These are phyloP conservation scores for Botia kubotai DNA, from an alignment of 2,797 vertebrate genomes.

Conservation along the genomic window DNA sequence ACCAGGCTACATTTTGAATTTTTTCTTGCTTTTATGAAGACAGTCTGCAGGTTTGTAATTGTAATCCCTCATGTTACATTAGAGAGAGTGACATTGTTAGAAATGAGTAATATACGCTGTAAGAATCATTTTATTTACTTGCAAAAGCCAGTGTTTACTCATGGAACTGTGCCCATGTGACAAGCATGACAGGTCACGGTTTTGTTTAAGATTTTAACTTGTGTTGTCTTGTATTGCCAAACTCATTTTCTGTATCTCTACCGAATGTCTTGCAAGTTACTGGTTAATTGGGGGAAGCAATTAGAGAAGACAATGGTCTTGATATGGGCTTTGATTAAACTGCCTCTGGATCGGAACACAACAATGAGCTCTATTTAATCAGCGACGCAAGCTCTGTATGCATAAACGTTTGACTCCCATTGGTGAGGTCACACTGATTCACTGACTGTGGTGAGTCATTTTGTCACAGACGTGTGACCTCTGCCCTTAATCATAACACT, in stretches of 20 bases:
- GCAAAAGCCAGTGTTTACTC: background rate
- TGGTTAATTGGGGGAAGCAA: conserved; percentile 63
- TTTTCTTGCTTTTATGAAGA: background rate
- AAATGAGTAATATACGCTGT: background rate
- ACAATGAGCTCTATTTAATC: conserved; percentile 44
- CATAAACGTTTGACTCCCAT: conserved; percentile 53
- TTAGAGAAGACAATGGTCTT: conserved; percentile 65
- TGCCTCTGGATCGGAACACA: conserved; percentile 64
- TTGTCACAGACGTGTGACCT: conserved; percentile 73
- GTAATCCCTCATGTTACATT: background rate
- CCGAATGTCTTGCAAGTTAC: conserved; percentile 54
- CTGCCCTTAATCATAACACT: conserved; percentile 75
- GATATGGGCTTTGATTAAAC: conserved; percentile 68
- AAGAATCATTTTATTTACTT: background rate
- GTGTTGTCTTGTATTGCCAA: conserved; percentile 23
- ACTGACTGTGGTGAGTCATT: conserved; percentile 57
- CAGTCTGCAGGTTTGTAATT: background rate
- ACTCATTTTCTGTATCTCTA: conserved; percentile 1
- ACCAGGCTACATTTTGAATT: too few relatives aligned
- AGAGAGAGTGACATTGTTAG: background rate
- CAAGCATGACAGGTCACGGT: background rate
- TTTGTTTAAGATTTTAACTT: conserved; percentile 30
- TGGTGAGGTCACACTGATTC: conserved; percentile 35
- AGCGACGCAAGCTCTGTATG: conserved; percentile 21
- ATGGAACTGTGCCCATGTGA: background rate